Percentiles rank a stretch among this genome's conserved stretches.
Evolutionary conservation across 2,113 vertebrate species (phyloP).

Genomic region (Pluvianellus socialis): DNA sequence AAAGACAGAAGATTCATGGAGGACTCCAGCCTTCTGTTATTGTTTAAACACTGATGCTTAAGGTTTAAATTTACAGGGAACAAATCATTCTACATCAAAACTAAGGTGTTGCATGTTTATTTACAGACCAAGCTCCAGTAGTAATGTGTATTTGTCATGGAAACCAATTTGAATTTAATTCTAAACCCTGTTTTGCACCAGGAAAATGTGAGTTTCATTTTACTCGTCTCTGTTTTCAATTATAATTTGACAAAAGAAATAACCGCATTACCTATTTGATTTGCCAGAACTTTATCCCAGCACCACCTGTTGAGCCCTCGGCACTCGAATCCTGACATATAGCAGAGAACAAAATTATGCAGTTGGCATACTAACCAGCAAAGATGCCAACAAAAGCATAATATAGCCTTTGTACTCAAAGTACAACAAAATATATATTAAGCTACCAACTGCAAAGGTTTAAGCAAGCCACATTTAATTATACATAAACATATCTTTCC

Average conservation of each 20-base stretch:
- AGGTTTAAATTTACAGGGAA: constrained; percentile 26
- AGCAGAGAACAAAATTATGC: constrained; percentile 75
- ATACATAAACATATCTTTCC: constrained; percentile 51
- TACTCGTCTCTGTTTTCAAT: constrained; percentile 76
- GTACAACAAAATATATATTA: constrained; percentile 74
- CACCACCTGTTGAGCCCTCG: constrained; percentile 79
- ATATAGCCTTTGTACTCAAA: constrained; percentile 76
- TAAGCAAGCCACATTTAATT: constrained; percentile 79
- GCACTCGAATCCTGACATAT: constrained; percentile 74
- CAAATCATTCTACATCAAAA: constrained; percentile 36
- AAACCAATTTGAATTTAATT: constrained; percentile 67
- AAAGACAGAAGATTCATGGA: not conserved
- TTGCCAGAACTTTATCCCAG: constrained; percentile 79
- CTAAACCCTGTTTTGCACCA: constrained; percentile 54
- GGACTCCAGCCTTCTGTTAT: not conserved
- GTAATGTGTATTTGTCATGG: constrained; percentile 60
- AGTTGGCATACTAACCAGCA: constrained; percentile 66
- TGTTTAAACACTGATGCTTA: not conserved
- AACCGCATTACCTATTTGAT: constrained; percentile 76
- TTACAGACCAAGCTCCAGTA: constrained; percentile 36
- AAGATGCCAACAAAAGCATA: constrained; percentile 80
- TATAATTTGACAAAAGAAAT: constrained; percentile 82
- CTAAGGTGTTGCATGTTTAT: constrained; percentile 52
- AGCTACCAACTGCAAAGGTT: constrained; percentile 80
- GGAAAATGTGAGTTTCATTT: constrained; percentile 74